These are phyloP conservation scores for Chloropsis cyanopogon DNA, from an alignment of 2,113 vertebrate species.

Conservation along the genomic window DNA sequence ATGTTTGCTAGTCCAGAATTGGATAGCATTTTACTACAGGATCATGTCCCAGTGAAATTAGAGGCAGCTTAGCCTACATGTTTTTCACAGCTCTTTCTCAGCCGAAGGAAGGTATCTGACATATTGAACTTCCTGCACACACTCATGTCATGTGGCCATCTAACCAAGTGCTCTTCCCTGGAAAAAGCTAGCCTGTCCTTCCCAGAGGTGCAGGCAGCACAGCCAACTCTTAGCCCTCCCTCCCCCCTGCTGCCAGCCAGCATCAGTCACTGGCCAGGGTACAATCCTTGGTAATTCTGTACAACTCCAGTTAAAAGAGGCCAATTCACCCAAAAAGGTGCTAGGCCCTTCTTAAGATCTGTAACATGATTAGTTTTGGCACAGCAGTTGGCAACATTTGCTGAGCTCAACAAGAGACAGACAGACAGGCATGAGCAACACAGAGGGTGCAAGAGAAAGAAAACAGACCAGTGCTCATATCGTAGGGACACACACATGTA, in stretches of 20 bases:
- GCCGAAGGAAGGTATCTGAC: not conserved
- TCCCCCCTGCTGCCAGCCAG: not conserved
- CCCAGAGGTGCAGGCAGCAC: not conserved
- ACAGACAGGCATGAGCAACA: slow-evolving; percentile 16
- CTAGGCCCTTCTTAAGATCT: not conserved
- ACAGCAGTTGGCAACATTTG: not conserved
- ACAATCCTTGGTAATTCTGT: not conserved
- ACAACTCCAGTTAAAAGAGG: not conserved
- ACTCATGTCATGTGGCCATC: not conserved
- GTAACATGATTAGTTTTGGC: not conserved
- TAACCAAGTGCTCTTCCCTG: not conserved
- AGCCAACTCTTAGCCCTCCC: not conserved
- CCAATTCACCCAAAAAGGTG: not conserved
- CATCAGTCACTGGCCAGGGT: not conserved
- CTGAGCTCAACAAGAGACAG: slow-evolving; percentile 4
- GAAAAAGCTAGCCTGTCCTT: not conserved
- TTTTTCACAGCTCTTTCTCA: not conserved
- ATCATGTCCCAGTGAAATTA: not conserved
- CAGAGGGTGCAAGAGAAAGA: slow-evolving; percentile 68
- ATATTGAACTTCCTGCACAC: not conserved
- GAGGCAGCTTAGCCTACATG: not conserved
- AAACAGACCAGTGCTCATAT: slow-evolving; percentile 46
- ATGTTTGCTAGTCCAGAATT: not conserved
- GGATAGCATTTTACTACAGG: not conserved
- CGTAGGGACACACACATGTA: not conserved